Evolutionary conservation across 2,113 vertebrate genomes (phyloP), one percentile per base, ranked within the genome.

Genomic region (Onychostruthus taczanowskii): DNA sequence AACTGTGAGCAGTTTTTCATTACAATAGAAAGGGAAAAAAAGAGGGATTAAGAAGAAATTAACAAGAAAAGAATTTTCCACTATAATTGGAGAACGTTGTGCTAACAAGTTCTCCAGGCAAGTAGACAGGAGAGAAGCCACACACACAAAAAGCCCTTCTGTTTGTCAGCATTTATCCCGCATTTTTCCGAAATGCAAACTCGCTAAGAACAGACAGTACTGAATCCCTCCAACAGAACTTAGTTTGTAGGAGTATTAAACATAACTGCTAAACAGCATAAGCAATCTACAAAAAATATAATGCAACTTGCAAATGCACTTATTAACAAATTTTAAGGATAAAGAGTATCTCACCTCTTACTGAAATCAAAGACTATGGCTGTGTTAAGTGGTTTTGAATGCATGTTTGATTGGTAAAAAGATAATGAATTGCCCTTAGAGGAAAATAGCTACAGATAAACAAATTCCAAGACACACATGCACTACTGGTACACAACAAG

Each of bases 31-130:
- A 33, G 7, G 10, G 13, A 8, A 62, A 46, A 55, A 37, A 80
- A 41, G 33, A 61, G 41, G 88, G 86, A 96, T 96, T 96, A 96
- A 88, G 13, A 3, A 86, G 91, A 89, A 91, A 96, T 96, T 96
- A 96, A 88, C 14, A 3, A 86, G 91, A 89, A 91, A 92, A 95
- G 77, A 91, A 96, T 96, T 96, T 93, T 74, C 26, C 31, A 13
- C 59, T 74, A 5, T 72, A 95, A 93, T 56, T 81, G 63, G 82
- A 90, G 83, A 87, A 84, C 28, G 0, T 28, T 78, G 76, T 35
- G 41, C 53, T 92, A 94, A 92, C 67, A 83, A 79, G 64, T 73
- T 88, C 66, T 93, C 62, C 27, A 76, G 41, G 55, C 63, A 91
- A 87, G 80, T 11, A 95, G 73, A 92, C 24, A 53, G 69, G 26